Percentiles rank a stretch among this genome's conserved stretches.
Evolutionary conservation across 2,888 invertebrate genomes (phyloP).

Genomic region (Chymomyza caudatula): DNA sequence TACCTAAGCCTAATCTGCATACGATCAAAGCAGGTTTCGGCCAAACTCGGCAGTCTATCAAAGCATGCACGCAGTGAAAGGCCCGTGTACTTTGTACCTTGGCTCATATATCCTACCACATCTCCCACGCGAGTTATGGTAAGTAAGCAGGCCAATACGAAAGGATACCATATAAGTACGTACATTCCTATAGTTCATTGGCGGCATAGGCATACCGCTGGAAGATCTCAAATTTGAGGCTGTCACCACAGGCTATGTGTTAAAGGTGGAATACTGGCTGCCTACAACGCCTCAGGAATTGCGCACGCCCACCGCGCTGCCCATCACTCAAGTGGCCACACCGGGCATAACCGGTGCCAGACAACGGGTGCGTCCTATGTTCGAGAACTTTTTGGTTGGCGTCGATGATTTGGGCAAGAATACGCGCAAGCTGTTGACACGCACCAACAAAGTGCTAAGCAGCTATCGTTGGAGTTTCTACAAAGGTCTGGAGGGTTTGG

Average conservation of each 20-base stretch:
- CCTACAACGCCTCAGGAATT: conserved; percentile 64
- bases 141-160: too few relatives aligned
- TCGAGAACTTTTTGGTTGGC: conserved; percentile 60
- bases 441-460: conserved; percentile 54
- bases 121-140: conserved; percentile 76
- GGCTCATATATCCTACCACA: conserved; percentile 73
- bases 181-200: conserved; percentile 74
- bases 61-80: conserved; percentile 54
- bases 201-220: conserved; percentile 76
- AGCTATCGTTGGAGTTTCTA: conserved; percentile 75
- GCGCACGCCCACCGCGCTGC: conserved; percentile 49
- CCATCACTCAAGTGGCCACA: conserved; percentile 51
- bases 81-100: conserved; percentile 43
- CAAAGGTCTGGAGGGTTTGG: conserved; percentile 70
- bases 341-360: conserved; percentile 46
- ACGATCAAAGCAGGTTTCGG: background rate
- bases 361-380: conserved; percentile 42
- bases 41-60: conserved; percentile 41
- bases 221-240: conserved; percentile 72
- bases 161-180: too few relatives aligned
- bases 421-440: conserved; percentile 45
- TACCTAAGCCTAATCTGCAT: background rate
- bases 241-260: conserved; percentile 75
- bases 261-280: conserved; percentile 75
- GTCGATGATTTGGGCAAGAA: conserved; percentile 54